Evolutionary conservation across 2,113 vertebrate genomes (phyloP), one percentile per base, ranked within the genome.

Genomic region (Pygoscelis antarcticus): DNA sequence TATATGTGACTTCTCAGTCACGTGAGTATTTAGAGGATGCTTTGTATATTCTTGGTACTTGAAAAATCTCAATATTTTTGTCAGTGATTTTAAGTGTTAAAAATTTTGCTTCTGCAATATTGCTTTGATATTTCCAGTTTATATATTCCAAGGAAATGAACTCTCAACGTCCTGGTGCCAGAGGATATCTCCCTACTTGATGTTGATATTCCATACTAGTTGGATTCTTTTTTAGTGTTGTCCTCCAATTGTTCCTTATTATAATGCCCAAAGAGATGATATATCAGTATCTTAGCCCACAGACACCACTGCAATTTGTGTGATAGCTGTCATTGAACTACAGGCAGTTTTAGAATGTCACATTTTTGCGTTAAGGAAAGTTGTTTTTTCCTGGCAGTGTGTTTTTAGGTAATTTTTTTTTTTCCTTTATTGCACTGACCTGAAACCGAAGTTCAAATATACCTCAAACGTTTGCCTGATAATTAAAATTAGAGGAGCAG

Each of bases 171-270:
- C 52, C 49, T 79, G 51, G 25, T 72, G 69, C 55, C 29, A 52
- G 17, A 38, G 34, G 65, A 11, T 46, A 42, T 69, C 42, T 85
- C 62, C 54, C 44, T 91, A 29, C 64, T 90, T 70, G 78, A 57
- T 90, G 85, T 57, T 87, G 92, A 69, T 95, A 88, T 85, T 96
- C 96, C 81, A 69, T 70, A 94, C 82, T 68, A 75, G 80, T 58
- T 96, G 74, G 72, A 89, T 91, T 91, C 58, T 89, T 94, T 96
- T 89, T 95, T 87, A 85, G 74, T 91, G 55, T 49, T 61, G 13
- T 95, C 89, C 85, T 97, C 87, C 71, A 64, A 47, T 94, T 83
- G 55, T 95, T 97, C 92, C 51, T 83, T 69, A 6, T 68, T 70
- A 14, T 34, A 84, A 55, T 83, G 66, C 54, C 78, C 75, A 69